These are phyloP conservation scores for Alectura lathami DNA, from an alignment of 2,113 vertebrate species.

Conservation along the genomic window DNA sequence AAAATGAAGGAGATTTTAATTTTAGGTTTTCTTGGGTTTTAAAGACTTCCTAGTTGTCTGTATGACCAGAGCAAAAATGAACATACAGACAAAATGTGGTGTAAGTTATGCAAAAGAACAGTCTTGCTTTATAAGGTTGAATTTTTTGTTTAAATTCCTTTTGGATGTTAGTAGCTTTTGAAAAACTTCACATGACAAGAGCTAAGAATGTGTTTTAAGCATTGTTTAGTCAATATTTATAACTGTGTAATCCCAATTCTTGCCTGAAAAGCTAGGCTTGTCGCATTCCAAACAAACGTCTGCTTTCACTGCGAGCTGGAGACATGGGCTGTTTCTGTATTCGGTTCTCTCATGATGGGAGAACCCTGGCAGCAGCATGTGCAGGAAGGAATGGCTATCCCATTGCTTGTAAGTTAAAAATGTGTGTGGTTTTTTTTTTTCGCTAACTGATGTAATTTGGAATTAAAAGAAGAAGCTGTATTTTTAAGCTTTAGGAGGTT, in stretches of 20 bases:
- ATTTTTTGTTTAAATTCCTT: background rate
- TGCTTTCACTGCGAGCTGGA: constrained; percentile 87
- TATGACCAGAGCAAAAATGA: background rate
- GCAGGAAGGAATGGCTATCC: constrained; percentile 91
- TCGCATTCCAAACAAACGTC: constrained; percentile 90
- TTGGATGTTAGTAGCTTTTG: background rate
- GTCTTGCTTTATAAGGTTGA: background rate
- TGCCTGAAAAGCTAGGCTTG: constrained; percentile 82
- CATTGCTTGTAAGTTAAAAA: constrained; percentile 82
- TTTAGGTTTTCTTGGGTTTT: background rate
- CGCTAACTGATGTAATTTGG: background rate
- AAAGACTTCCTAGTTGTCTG: background rate
- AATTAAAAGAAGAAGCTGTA: background rate
- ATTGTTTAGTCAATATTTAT: background rate
- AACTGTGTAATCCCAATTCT: background rate
- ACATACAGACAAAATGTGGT: background rate
- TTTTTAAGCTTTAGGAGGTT: background rate
- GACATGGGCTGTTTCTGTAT: constrained; percentile 90
- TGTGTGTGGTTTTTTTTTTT: background rate
- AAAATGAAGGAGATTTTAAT: background rate
- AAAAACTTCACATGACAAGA: background rate
- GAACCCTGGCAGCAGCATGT: constrained; percentile 89
- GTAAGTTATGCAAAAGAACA: background rate
- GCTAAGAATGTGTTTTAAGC: background rate
- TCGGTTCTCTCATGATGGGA: constrained; percentile 89